Percentiles rank a stretch among this genome's conserved stretches.
Conservation (phyloP, 2,113 vertebrate genomes). For the Bos javanicus region DNA sequence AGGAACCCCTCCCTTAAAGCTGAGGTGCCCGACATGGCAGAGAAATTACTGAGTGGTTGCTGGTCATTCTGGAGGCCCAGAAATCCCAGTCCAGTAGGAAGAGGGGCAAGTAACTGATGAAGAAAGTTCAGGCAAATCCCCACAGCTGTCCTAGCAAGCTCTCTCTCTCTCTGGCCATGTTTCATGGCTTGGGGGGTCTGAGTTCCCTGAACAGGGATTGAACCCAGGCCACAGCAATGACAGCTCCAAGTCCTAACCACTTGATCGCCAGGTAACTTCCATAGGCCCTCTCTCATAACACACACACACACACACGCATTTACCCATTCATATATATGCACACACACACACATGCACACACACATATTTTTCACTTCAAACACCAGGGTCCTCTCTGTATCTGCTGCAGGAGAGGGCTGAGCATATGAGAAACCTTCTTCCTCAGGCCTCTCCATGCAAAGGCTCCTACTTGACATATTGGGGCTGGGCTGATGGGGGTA, state of each 20-base stretch:
- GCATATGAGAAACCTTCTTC: not conserved
- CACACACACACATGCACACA: not conserved
- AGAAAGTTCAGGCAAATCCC: not conserved
- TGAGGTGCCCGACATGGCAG: rapidly evolving
- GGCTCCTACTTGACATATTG: not conserved
- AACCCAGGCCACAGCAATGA: not conserved
- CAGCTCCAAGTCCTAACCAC: not conserved
- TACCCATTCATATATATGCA: too few species aligned
- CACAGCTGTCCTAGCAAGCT: not conserved
- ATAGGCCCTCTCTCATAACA: not conserved
- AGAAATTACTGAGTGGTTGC: not conserved
- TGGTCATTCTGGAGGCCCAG: not conserved
- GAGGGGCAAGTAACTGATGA: not conserved
- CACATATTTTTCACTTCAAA: not conserved
- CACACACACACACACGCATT: not conserved
- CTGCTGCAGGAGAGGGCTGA: not conserved
- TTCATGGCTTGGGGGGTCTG: not conserved
- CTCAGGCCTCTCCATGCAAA: not conserved
- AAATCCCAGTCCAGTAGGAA: not conserved
- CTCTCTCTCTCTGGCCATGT: not conserved
- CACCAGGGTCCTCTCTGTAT: not conserved
- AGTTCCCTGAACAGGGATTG: not conserved
- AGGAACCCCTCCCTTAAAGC: not conserved
- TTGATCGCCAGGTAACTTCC: not conserved
- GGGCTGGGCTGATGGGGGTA: not conserved